phyloP scores from a whole-genome alignment of 92 coral and sea anemone genomes.

The Palythoa heliodiscus region DNA sequence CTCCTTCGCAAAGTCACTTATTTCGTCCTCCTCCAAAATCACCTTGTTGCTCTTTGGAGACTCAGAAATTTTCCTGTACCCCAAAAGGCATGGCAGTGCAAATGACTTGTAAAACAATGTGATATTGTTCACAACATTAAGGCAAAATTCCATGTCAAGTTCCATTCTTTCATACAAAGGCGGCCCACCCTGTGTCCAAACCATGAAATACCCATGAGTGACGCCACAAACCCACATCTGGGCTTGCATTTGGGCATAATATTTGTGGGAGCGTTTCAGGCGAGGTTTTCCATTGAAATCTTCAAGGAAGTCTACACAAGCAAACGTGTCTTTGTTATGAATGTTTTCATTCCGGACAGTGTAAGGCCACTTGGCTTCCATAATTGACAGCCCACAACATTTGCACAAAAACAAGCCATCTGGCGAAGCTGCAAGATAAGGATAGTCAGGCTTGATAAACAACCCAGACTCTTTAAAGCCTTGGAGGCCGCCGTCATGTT shows the following conservation, averaged over 20 bases:
- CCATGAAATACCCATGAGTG: slow-evolving; percentile 39
- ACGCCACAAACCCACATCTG: slow-evolving; percentile 47
- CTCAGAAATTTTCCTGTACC: too few species aligned
- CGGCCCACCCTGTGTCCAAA: slow-evolving; percentile 45
- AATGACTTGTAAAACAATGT: too few species aligned
- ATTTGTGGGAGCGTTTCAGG: slow-evolving; percentile 10
- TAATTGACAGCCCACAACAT: slow-evolving; percentile 38
- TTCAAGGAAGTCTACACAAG: slow-evolving; percentile 1
- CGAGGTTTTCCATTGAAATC: background rate
- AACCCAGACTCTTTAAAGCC: slow-evolving; percentile 49
- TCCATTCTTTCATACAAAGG: slow-evolving; percentile 8
- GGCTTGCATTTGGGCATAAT: slow-evolving; percentile 39
- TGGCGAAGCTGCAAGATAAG: slow-evolving; percentile 64
- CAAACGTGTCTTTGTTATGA: background rate
- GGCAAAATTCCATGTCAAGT: background rate
- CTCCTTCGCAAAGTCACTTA: too few species aligned
- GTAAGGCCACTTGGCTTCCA: slow-evolving; percentile 55
- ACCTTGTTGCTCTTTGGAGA: too few species aligned
- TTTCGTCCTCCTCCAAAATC: too few species aligned
- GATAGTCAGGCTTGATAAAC: slow-evolving; percentile 47
- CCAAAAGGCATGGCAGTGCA: too few species aligned
- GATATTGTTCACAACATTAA: too few species aligned
- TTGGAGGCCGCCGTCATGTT: slow-evolving; percentile 51
- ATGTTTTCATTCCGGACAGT: background rate
- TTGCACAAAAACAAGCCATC: slow-evolving; percentile 52